Conservation (phyloP, 2,113 vertebrate genomes). For the Neogobius melanostomus region DNA sequence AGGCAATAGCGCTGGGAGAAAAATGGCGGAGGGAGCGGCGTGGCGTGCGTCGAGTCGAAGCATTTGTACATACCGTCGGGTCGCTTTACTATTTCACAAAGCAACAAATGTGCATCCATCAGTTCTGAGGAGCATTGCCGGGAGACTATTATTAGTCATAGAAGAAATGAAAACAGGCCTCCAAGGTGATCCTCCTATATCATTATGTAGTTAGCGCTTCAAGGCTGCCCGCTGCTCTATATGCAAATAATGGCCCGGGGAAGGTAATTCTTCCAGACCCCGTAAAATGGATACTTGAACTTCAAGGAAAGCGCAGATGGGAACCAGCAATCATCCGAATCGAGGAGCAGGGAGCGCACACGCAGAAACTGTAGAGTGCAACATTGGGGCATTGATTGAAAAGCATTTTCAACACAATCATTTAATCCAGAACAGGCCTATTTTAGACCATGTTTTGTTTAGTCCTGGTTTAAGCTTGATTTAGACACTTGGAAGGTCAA, state of each 20-base stretch:
- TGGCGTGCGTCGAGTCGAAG: slow-evolving; percentile 26
- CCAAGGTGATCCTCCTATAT: slow-evolving; percentile 4
- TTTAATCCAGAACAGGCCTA: not conserved
- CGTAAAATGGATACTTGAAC: slow-evolving; percentile 8
- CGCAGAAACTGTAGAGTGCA: not conserved
- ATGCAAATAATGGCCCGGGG: slow-evolving; percentile 1
- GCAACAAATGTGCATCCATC: not conserved
- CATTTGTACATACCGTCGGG: slow-evolving; percentile 21
- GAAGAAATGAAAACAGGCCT: slow-evolving; percentile 12
- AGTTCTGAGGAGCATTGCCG: not conserved
- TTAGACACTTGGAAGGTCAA: too few species aligned
- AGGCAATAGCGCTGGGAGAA: slow-evolving; percentile 16
- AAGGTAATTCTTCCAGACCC: slow-evolving; percentile 9
- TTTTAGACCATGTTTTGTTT: too few species aligned
- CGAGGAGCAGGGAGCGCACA: not conserved
- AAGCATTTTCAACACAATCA: too few species aligned
- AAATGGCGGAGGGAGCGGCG: slow-evolving; percentile 17
- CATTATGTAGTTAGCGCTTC: slow-evolving; percentile 11
- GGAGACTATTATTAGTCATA: slow-evolving; percentile 1
- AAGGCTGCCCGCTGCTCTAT: slow-evolving; percentile 3
- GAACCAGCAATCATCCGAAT: slow-evolving; percentile 6
- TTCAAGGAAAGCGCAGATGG: slow-evolving; percentile 6
- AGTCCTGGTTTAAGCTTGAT: too few species aligned
- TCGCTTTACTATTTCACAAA: not conserved
- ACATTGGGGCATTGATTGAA: not conserved